Conservation (phyloP, 2,797 vertebrate genomes). For the Oreochromis mossambicus region DNA sequence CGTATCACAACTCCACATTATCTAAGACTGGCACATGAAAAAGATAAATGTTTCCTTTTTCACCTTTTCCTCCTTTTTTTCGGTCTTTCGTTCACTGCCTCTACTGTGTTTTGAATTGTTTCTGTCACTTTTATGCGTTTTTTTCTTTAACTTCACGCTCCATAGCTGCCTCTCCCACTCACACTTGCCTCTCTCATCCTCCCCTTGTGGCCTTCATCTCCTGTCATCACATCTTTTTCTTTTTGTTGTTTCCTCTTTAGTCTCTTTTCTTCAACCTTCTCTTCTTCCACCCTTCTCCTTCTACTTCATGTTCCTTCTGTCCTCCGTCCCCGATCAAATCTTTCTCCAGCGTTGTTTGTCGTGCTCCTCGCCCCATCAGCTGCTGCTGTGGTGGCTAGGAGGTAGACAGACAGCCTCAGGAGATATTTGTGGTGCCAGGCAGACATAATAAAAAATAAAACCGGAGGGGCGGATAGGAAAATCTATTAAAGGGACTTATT, state of each 20-base stretch:
- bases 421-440: slow-evolving; percentile 64
- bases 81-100: accelerated
- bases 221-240: not conserved
- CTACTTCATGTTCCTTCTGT: not conserved
- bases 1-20: not conserved
- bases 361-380: not conserved
- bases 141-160: not conserved
- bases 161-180: not conserved
- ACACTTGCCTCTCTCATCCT: not conserved
- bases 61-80: not conserved
- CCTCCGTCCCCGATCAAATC: not conserved
- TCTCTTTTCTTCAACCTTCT: not conserved
- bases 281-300: not conserved
- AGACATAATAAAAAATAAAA: slow-evolving; percentile 73
- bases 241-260: not conserved
- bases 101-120: not conserved
- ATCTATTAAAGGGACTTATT: slow-evolving; percentile 67
- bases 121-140: not conserved
- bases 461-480: slow-evolving; percentile 60
- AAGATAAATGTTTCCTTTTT: not conserved
- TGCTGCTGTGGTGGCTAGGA: not conserved
- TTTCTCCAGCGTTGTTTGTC: not conserved
- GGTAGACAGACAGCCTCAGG: slow-evolving; percentile 1
- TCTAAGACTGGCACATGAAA: not conserved
- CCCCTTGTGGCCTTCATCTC: not conserved